Conservation (phyloP, 2,888 invertebrate species). For the Merodon equestris region DNA sequence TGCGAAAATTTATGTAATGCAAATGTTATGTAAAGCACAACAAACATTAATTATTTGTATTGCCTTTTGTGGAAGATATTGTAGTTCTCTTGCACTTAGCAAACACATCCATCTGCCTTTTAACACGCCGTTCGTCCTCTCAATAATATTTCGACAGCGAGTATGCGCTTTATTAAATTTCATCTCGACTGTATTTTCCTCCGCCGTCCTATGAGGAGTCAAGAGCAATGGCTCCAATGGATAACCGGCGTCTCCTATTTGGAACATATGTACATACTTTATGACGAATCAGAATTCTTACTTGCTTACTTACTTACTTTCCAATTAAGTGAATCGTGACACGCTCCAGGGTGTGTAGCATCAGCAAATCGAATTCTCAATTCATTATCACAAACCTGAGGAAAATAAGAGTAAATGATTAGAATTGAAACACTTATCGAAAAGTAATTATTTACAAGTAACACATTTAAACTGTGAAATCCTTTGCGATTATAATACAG, state of each 20-base stretch:
- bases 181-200: neutral
- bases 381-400: constrained; percentile 11
- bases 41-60: too few species aligned
- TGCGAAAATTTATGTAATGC: too few species aligned
- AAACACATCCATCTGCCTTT: constrained; percentile 21
- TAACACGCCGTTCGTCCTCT: constrained; percentile 11
- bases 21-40: too few species aligned
- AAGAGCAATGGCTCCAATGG: constrained; percentile 11
- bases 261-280: neutral
- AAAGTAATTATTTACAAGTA: too few species aligned
- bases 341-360: constrained; percentile 6
- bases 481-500: too few species aligned
- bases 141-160: constrained; percentile 9
- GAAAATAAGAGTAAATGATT: too few species aligned
- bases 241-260: constrained; percentile 3
- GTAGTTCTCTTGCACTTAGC: neutral
- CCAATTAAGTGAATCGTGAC: neutral
- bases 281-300: too few species aligned
- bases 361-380: neutral
- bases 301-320: too few species aligned
- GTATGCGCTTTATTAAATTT: neutral
- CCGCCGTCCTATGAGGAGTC: neutral
- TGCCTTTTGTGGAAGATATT: too few species aligned
- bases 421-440: too few species aligned
- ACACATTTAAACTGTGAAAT: too few species aligned